Conservation (phyloP, 2,888 invertebrate genomes). For the Ophraella communa region DNA sequence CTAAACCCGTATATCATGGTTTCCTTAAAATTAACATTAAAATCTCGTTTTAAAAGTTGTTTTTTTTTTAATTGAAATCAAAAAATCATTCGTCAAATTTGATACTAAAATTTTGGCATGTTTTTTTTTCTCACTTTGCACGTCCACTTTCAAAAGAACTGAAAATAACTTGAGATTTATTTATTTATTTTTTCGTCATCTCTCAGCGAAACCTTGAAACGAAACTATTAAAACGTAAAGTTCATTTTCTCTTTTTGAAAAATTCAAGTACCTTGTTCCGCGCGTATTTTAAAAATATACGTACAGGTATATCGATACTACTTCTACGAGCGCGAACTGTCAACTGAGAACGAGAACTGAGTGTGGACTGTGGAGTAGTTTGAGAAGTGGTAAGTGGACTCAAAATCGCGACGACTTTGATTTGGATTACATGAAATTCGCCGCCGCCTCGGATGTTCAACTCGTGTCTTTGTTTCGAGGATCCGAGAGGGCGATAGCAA, state of each 20-base stretch:
- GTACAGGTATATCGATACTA: neutral
- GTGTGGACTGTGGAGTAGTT: neutral
- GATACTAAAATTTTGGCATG: neutral
- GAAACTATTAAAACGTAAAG: neutral
- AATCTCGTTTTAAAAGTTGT: neutral
- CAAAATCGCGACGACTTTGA: conserved; percentile 21
- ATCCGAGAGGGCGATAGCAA: neutral
- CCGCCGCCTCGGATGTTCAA: neutral
- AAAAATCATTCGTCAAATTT: neutral
- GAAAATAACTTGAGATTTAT: neutral
- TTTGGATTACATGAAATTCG: conserved; percentile 6
- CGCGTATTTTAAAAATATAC: neutral
- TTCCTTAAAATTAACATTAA: neutral
- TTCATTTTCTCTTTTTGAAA: neutral
- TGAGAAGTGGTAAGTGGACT: neutral
- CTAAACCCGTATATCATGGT: conserved; percentile 6
- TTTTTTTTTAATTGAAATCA: neutral
- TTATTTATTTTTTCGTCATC: neutral
- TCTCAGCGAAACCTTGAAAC: neutral
- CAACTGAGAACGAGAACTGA: neutral
- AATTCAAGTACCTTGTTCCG: neutral
- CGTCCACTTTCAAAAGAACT: neutral
- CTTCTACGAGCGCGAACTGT: neutral
- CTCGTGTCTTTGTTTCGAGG: conserved; percentile 10
- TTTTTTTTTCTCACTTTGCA: conserved; percentile 1